phyloP scores from a whole-genome alignment of 2,113 vertebrate genomes.

The Orthochromis malagaraziensis region DNA sequence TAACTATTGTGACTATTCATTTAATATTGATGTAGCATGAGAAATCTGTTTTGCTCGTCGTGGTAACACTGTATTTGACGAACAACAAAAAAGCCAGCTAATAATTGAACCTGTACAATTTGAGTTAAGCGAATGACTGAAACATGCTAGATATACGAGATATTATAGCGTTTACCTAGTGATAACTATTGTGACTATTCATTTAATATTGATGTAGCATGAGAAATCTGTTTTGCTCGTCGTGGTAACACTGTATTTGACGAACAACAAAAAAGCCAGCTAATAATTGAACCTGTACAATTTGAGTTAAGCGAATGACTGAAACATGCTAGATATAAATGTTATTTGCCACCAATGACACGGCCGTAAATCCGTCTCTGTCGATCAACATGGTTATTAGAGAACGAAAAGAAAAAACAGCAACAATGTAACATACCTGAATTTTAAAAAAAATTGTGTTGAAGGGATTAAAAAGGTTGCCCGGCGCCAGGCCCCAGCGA shows the following conservation, averaged over 20 bases:
- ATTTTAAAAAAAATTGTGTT: rapidly evolving
- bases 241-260: neutral
- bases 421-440: neutral
- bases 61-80: neutral
- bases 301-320: too few species aligned
- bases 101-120: neutral
- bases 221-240: neutral
- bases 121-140: too few species aligned
- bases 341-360: neutral
- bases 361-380: neutral
- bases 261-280: neutral
- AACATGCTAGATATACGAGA: neutral
- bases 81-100: neutral
- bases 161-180: neutral
- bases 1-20: neutral
- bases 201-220: neutral
- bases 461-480: rapidly evolving
- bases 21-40: neutral
- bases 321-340: neutral
- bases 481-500: conserved; percentile 40
- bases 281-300: neutral
- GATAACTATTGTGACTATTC: neutral
- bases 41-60: neutral
- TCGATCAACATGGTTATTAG: neutral
- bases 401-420: neutral